These are phyloP conservation scores for Stratiomys singularior DNA, from an alignment of 2,888 invertebrate species.

Conservation along the genomic window DNA sequence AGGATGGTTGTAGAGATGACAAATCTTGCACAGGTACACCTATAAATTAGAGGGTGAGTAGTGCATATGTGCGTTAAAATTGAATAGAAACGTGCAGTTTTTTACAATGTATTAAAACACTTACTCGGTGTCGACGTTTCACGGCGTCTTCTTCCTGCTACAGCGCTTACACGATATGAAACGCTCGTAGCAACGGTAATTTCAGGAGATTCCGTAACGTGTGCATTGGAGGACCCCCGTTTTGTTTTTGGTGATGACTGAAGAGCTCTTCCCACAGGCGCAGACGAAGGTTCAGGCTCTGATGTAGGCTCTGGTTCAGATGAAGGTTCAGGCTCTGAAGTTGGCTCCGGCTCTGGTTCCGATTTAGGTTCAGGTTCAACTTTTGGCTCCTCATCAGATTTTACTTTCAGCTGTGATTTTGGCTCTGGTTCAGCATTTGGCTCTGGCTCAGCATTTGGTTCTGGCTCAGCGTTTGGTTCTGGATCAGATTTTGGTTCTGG, in stretches of 20 bases:
- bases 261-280: conserved; percentile 50
- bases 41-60: conserved; percentile 28
- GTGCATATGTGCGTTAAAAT: conserved; percentile 36
- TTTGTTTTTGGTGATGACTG: conserved; percentile 65
- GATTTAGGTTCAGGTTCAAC: conserved; percentile 62
- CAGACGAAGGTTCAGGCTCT: conserved; percentile 61
- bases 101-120: not conserved
- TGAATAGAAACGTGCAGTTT: not conserved
- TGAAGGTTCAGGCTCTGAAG: conserved; percentile 17
- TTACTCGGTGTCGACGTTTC: conserved; percentile 53
- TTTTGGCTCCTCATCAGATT: conserved; percentile 63
- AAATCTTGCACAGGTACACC: conserved; percentile 58
- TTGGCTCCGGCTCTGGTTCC: conserved; percentile 5
- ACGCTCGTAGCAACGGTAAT: conserved; percentile 83
- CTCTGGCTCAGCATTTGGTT: conserved; percentile 64
- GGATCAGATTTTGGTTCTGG: conserved; percentile 65
- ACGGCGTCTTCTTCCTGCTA: conserved; percentile 60
- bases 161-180: conserved; percentile 79
- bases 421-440: conserved; percentile 61
- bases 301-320: conserved; percentile 58
- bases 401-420: conserved; percentile 65
- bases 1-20: conserved; percentile 62
- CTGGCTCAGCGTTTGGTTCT: conserved; percentile 63
- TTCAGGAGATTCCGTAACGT: conserved; percentile 68
- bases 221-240: conserved; percentile 68